A percentile compares a stretch with the other conserved stretches of the same genome.
phyloP scores from a whole-genome alignment of 2,888 invertebrate genomes.

The Hipparchia semele region DNA sequence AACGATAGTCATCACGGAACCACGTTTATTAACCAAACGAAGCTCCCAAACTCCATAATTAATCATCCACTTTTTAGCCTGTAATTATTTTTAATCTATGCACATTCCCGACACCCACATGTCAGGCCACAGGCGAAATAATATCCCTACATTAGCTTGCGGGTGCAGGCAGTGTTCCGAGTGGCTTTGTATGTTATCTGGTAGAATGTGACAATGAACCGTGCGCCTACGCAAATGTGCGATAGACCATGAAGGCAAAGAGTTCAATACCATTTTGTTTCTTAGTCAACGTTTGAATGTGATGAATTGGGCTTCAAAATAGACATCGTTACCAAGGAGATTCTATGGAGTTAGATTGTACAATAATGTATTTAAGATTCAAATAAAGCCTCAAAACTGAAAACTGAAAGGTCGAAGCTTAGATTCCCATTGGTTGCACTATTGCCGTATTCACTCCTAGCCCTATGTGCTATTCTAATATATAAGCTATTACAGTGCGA shows the following conservation, averaged over 20 bases:
- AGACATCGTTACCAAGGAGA: slow-evolving; percentile 8
- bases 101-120: slow-evolving; percentile 48
- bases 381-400: no score
- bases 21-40: slow-evolving; percentile 23
- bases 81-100: slow-evolving; percentile 47
- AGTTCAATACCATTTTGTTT: slow-evolving; percentile 25
- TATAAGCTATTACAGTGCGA: no score
- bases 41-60: slow-evolving; percentile 26
- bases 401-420: no score
- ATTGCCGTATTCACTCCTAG: no score
- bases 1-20: slow-evolving; percentile 19
- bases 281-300: slow-evolving; percentile 8
- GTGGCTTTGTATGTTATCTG: slow-evolving; percentile 36
- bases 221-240: slow-evolving; percentile 41
- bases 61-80: slow-evolving; percentile 34
- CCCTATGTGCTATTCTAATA: no score
- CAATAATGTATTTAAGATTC: neutral
- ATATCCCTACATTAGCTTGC: slow-evolving; percentile 7
- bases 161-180: slow-evolving; percentile 29
- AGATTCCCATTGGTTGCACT: no score
- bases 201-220: slow-evolving; percentile 37
- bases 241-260: slow-evolving; percentile 38
- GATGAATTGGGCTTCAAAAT: slow-evolving; percentile 18
- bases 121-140: slow-evolving; percentile 36
- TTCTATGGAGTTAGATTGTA: neutral